phyloP scores from a whole-genome alignment of 2,797 vertebrate genomes.

The Danio kyathit region DNA sequence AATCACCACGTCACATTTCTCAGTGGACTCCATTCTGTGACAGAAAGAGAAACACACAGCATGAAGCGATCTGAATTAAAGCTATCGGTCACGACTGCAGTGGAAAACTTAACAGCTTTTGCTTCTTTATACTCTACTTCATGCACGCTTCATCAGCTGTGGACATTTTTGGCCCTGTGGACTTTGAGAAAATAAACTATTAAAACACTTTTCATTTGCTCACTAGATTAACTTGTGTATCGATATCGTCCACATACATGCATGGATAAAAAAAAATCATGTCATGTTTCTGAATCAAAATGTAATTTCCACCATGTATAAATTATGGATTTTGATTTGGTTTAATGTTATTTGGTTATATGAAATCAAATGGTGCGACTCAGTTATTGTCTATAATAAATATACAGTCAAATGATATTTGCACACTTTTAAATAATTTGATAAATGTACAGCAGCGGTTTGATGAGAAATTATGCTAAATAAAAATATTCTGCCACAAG shows the following conservation, averaged over 20 bases:
- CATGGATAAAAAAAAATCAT: not conserved
- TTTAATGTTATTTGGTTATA: not conserved
- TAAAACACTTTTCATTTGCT: constrained; percentile 9
- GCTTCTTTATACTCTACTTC: not conserved
- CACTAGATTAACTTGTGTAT: not conserved
- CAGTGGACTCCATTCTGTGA: constrained; percentile 97
- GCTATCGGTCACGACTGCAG: not conserved
- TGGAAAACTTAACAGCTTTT: not conserved
- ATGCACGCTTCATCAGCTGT: not conserved
- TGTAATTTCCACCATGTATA: not conserved
- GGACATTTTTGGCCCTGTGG: not conserved
- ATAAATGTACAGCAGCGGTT: not conserved
- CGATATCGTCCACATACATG: not conserved
- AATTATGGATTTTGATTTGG: not conserved
- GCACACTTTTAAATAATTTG: not conserved
- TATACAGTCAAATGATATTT: not conserved
- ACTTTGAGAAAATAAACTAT: not conserved
- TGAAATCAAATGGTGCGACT: not conserved
- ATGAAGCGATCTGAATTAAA: constrained; percentile 12
- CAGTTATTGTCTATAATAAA: not conserved
- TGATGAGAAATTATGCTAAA: not conserved
- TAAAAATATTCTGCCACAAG: no score
- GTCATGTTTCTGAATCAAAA: not conserved
- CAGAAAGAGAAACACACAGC: constrained; percentile 31
- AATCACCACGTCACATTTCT: constrained; percentile 99